Evolutionary conservation across 2,113 vertebrate species (phyloP), one percentile per base, ranked within the genome.

Genomic region (Cyanoramphus novaezelandiae): DNA sequence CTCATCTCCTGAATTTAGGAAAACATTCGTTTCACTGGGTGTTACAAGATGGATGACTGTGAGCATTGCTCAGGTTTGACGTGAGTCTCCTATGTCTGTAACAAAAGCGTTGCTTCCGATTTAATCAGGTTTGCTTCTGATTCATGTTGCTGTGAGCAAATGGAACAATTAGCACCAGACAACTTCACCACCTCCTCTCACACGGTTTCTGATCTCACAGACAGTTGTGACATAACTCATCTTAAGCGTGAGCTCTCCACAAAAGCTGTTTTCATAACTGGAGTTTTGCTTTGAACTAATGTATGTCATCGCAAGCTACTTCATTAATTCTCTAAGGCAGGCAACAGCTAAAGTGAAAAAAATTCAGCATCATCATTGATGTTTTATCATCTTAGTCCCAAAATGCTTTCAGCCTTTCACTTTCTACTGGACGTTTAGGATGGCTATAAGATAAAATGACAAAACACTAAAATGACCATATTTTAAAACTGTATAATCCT

Each of bases 381-480:
- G 71, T 72, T 81, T 90, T 84, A 78, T 70, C 52, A 44, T 82
- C 63, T 85, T 64, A 31, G 31, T 65, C 47, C 85, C 65, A 55
- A 67, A 95, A 88, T 62, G n/a, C 72, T 86, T 82, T 33, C 62
- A 94, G 86, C 43, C 63, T 92, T 95, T 93, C 62, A 80, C 46
- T 94, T 95, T 67, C 49, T 27, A 37, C 55, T 67, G 41, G 6
- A 24, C 93, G 37, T 86, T 93, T 85, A 80, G 71, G 53, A 52
- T 41, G 15, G 69, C 47, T 75, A 27, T 52, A 79, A 53, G 7
- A 90, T 35, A 67, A 93, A 49, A 4, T 89, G 72, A 88, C 29
- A 52, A 90, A 97, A 86, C 43, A 91, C 89, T 97, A 94, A 96
- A 96, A 92, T 86, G 44, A 93, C 95, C 77, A 31, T 87, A 91